Conservation (phyloP, 2,888 invertebrate genomes). For the Lampropteryx suffumata region DNA sequence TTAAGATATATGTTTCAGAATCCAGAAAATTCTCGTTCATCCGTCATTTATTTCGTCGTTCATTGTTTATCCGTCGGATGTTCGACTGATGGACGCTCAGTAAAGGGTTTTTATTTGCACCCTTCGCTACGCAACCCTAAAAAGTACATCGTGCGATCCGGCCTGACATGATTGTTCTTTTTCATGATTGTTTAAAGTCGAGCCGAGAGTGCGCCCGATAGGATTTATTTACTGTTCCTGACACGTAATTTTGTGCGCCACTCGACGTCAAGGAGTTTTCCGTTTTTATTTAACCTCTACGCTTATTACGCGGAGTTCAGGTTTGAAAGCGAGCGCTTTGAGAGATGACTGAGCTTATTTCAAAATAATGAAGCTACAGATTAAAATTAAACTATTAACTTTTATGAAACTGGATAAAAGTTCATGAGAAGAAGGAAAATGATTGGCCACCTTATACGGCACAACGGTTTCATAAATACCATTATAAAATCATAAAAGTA, state of each 20-base stretch:
- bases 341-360: too few relatives aligned
- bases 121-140: slow-evolving; percentile 2
- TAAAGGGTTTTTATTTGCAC: not conserved
- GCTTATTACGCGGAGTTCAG: slow-evolving; percentile 14
- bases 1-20: too few relatives aligned
- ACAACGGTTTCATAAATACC: too few relatives aligned
- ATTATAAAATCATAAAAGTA: too few relatives aligned
- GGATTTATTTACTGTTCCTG: slow-evolving; percentile 73
- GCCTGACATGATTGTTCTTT: slow-evolving; percentile 18
- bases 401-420: too few relatives aligned
- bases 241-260: slow-evolving; percentile 72
- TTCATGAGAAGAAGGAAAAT: slow-evolving; percentile 1
- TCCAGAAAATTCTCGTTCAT: too few relatives aligned
- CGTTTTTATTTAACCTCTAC: slow-evolving; percentile 15
- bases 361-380: too few relatives aligned
- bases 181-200: slow-evolving; percentile 72
- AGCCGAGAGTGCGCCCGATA: slow-evolving; percentile 68
- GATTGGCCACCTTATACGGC: too few relatives aligned
- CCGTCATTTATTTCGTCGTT: too few relatives aligned
- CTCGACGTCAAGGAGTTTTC: slow-evolving; percentile 47
- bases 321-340: too few relatives aligned
- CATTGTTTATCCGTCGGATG: too few relatives aligned
- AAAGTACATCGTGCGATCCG: slow-evolving; percentile 11
- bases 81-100: not conserved
- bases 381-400: too few relatives aligned